Evolutionary conservation across 2,797 vertebrate species (phyloP), one percentile per base, ranked within the genome.

Genomic region (Coregonus ussuriensis): DNA sequence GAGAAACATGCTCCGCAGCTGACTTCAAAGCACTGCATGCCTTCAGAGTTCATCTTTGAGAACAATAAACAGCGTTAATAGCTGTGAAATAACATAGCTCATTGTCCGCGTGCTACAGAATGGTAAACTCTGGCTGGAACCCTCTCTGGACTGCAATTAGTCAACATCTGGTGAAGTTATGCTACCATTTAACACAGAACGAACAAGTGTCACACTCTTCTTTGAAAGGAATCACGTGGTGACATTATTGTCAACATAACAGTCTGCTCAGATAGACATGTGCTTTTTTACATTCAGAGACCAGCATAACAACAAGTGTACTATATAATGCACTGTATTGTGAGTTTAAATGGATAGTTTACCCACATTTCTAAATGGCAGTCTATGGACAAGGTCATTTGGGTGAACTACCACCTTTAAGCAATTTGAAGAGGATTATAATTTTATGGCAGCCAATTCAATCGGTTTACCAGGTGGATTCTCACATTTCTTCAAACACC

Each of bases 71-170:
- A 74, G 25, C 18, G 76, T 76, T 81, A 84, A 87, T 74, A 73
- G 73, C 77, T 74, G 47, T 62, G 68, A 72, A 85, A 84, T 70
- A 72, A 52, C 62, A 54, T 63, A 78, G 59, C 53, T 51, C 21
- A 77, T 69, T 86, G 76, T 74, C 5, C 59, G 69, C 56, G 79
- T 70, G 11, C 68, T 54, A 53, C 16, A 62, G n/a, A 79, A 71
- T 9, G 72, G 56, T 75, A 72, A 77, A 77, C 74, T 16, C 16
- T 66, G 29, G 65, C 31, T 18, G 14, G 33, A 70, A 21, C 25
- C 7, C 31, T 74, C 37, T 84, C 84, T 78, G 88, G 88, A 88
- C 87, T 87, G 79, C 87, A 85, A 89, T 91, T 91, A 89, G 74
- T 82, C 69, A 84, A 86, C 88, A 93, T 89, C 83, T 89, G 89